Evolutionary conservation across 2,113 vertebrate genomes (phyloP), one percentile per base, ranked within the genome.

Genomic region (Columbina picui): DNA sequence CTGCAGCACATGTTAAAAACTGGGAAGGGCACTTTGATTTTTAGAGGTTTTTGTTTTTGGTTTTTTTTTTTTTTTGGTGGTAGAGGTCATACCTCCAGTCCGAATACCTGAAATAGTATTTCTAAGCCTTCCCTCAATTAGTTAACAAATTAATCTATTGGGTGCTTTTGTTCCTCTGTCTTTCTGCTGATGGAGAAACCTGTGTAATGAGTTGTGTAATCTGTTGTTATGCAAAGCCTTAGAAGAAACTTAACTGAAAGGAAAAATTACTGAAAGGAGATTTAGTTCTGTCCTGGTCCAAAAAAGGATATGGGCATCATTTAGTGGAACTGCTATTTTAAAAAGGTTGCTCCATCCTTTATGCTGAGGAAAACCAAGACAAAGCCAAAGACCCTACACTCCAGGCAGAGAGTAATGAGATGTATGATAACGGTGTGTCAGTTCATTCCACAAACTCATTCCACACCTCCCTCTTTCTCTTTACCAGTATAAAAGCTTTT

Each of bases 401-500:
- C 21, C 25, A 52, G 64, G n/a, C 10, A 67, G 32, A 67, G 12
- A 52, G 32, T 38, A 78, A 57, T 0, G 0, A 45, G 14, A 18
- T 78, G 3, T 17, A 13, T 29, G 15, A 30, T 47, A 29, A 36
- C 8, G 29, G 29, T 27, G 7, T 11, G 19, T 49, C 41, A 26
- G n/a, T 47, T 81, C 14, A 25, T 82, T 61, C 38, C 22, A 41
- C 27, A 53, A 39, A 8, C 30, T 38, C 36, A 32, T 79, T 78
- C 41, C 32, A 34, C 2, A 1, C 10, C 36, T 90, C 32, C 52
- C 38, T 4, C 32, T 30, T 82, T 82, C 9, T 38, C 20, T 78
- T 77, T 55, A 10, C 21, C 12, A 3, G 30, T n/a, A 34, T 41
- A 11, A 23, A n/a, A 55, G 1, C 1, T 1, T 59, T 55, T 3